These are phyloP conservation scores for Nymphalis io DNA, from an alignment of 1,140 invertebrate species.

Conservation along the genomic window DNA sequence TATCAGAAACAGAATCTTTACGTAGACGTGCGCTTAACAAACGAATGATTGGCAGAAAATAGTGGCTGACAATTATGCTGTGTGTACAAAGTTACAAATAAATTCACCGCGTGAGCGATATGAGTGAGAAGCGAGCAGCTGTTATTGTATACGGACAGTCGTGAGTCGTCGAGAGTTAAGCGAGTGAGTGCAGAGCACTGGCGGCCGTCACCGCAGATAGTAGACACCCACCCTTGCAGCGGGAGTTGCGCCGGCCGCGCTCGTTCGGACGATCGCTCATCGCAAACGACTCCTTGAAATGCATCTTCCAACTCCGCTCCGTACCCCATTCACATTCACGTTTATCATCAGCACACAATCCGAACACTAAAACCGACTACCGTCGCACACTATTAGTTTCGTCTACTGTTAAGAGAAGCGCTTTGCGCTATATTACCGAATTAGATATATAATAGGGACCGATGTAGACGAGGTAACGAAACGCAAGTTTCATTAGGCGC, in stretches of 20 bases:
- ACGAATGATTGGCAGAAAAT: conserved; percentile 1
- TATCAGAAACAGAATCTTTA: neutral
- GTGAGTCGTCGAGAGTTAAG: conserved; percentile 28
- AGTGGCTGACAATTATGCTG: conserved; percentile 8
- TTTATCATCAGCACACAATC: conserved; percentile 74
- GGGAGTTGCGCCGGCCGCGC: conserved; percentile 77
- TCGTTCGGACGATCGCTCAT: conserved; percentile 79
- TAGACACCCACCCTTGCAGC: conserved; percentile 77
- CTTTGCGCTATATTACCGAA: conserved; percentile 11
- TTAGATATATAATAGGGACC: conserved; percentile 6
- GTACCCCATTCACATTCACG: conserved; percentile 74
- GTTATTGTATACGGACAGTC: conserved; percentile 38
- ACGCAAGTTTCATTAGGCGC: conserved; percentile 60
- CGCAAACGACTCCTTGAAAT: conserved; percentile 80
- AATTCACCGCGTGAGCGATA: conserved; percentile 14
- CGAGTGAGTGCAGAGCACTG: conserved; percentile 31
- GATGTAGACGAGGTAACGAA: conserved; percentile 36
- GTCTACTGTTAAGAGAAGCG: conserved; percentile 45
- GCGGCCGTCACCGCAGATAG: conserved; percentile 55
- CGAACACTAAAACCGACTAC: conserved; percentile 61
- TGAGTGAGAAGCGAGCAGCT: conserved; percentile 32
- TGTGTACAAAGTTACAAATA: conserved; percentile 11
- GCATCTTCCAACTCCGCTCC: conserved; percentile 76
- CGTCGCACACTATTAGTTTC: conserved; percentile 60
- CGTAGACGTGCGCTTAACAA: neutral